Percentiles rank a stretch among this genome's conserved stretches.
Evolutionary conservation across 2,888 invertebrate genomes (phyloP).

Genomic region (Nysson spinosus): DNA sequence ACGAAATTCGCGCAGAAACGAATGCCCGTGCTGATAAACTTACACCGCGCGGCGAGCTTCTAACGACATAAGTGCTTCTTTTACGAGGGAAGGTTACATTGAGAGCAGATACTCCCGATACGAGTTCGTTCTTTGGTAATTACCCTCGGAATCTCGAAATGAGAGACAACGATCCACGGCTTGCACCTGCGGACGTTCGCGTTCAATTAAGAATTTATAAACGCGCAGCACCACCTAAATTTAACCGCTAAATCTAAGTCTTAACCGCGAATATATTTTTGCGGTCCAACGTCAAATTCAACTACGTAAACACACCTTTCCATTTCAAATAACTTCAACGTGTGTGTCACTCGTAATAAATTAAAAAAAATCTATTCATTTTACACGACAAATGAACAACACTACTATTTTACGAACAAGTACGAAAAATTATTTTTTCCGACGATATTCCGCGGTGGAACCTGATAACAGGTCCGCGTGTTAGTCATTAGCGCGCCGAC

Average conservation of each 20-base stretch:
- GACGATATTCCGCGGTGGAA: too few species aligned
- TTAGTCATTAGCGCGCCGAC: too few species aligned
- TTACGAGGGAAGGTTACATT: constrained; percentile 51
- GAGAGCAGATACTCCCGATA: constrained; percentile 38
- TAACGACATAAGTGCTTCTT: constrained; percentile 40
- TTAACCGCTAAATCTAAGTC: constrained; percentile 50
- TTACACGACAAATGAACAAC: too few species aligned
- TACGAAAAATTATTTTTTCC: too few species aligned
- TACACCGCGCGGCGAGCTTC: constrained; percentile 50
- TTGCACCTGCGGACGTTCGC: constrained; percentile 58
- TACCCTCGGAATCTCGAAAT: constrained; percentile 29
- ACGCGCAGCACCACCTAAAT: constrained; percentile 39
- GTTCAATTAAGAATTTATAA: constrained; percentile 58
- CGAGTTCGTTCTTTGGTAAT: constrained; percentile 37
- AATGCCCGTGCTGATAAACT: constrained; percentile 52
- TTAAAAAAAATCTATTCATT: too few species aligned
- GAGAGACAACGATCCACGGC: constrained; percentile 4
- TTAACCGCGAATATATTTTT: too few species aligned
- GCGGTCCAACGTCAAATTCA: too few species aligned
- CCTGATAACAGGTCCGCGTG: too few species aligned
- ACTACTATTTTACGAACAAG: too few species aligned
- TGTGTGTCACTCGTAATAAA: too few species aligned
- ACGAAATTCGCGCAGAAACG: constrained; percentile 35
- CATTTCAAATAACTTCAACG: too few species aligned
- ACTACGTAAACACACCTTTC: neutral